A percentile compares a stretch with the other conserved stretches of the same genome.
Evolutionary conservation across 1,140 invertebrate species (phyloP).

Genomic region (Megathymus violae): DNA sequence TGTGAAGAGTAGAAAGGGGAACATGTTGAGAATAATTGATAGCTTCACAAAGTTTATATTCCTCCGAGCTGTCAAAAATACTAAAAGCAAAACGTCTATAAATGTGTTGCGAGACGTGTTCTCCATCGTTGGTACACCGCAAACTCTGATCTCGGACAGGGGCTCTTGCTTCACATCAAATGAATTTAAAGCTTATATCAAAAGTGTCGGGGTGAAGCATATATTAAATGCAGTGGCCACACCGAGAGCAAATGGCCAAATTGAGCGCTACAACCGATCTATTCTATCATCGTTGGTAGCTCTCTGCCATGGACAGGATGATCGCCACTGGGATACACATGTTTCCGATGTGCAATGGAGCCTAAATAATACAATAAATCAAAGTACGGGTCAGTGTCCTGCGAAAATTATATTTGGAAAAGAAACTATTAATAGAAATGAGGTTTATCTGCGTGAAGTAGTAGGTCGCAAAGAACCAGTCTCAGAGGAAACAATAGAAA

Average conservation of each 20-base stretch:
- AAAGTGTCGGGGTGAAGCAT: not conserved
- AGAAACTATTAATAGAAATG: slow-evolving; percentile 10
- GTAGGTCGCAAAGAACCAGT: not conserved
- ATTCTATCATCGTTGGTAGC: slow-evolving; percentile 22
- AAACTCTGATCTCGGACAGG: not conserved
- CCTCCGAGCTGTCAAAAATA: not conserved
- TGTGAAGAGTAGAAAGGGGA: not conserved
- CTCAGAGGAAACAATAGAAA: not conserved
- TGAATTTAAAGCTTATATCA: not conserved
- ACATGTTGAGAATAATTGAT: not conserved
- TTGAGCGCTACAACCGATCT: slow-evolving; percentile 19
- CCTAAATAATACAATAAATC: slow-evolving; percentile 21
- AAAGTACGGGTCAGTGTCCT: slow-evolving; percentile 12
- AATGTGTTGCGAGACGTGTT: not conserved
- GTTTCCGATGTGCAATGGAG: slow-evolving; percentile 14
- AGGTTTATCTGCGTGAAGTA: slow-evolving; percentile 11
- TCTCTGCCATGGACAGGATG: slow-evolving; percentile 9
- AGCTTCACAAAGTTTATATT: not conserved
- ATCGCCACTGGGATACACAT: slow-evolving; percentile 18
- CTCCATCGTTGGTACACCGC: not conserved
- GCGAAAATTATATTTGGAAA: slow-evolving; percentile 21
- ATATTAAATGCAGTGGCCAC: slow-evolving; percentile 15
- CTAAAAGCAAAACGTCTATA: not conserved
- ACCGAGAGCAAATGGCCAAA: slow-evolving; percentile 21
- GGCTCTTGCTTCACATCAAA: not conserved